Percentiles rank a stretch among this genome's conserved stretches.
phyloP scores from a whole-genome alignment of 2,888 invertebrate species.

The Lasioglossum malachurum region DNA sequence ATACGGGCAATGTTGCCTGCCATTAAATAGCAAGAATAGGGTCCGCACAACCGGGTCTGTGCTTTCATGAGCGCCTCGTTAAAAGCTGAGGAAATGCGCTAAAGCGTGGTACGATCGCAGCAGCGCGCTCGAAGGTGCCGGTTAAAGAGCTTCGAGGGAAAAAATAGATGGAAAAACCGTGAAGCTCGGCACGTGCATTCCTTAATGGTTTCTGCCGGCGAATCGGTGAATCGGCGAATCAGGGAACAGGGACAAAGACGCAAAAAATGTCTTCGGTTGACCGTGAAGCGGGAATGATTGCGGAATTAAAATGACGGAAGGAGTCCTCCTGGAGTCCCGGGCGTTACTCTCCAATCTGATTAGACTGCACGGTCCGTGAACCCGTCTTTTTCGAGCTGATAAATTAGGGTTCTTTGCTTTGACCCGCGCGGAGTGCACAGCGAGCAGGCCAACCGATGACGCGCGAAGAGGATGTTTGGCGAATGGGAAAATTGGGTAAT shows the following conservation, averaged over 20 bases:
- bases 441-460: background rate
- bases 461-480: background rate
- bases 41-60: conserved; percentile 28
- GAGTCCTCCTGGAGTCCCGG: background rate
- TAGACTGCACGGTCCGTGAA: background rate
- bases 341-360: background rate
- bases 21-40: conserved; percentile 62
- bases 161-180: conserved; percentile 66
- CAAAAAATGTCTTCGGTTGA: conserved; percentile 28
- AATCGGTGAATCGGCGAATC: conserved; percentile 69
- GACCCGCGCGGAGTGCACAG: background rate
- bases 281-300: background rate
- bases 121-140: conserved; percentile 66
- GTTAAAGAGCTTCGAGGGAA: conserved; percentile 74
- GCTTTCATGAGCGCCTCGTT: conserved; percentile 77
- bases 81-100: conserved; percentile 79
- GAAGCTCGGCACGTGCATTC: conserved; percentile 68
- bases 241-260: conserved; percentile 3
- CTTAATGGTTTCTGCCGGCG: conserved; percentile 74
- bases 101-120: conserved; percentile 61
- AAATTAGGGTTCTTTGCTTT: background rate
- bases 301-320: conserved; percentile 1
- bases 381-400: background rate
- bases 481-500: conserved; percentile 7
- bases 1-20: conserved; percentile 36